phyloP scores from a whole-genome alignment of 1,140 invertebrate species.

The Drosophila ogumai region DNA sequence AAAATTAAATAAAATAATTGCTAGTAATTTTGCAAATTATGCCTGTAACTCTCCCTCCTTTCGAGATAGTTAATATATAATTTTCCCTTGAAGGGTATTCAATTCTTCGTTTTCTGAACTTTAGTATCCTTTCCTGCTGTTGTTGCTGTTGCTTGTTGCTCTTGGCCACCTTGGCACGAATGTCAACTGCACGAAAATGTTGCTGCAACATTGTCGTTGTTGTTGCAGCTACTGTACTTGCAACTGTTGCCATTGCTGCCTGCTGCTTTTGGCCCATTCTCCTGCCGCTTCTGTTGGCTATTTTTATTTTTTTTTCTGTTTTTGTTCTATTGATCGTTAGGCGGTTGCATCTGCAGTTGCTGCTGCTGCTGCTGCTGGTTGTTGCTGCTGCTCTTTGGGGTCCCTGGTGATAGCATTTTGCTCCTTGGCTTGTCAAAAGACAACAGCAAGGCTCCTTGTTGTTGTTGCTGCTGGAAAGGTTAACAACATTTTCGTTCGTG shows the following conservation, averaged over 20 bases:
- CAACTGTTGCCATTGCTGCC: slow-evolving; percentile 48
- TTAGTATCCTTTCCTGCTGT: slow-evolving; percentile 27
- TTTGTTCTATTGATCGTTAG: slow-evolving; percentile 81
- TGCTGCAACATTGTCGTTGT: slow-evolving; percentile 58
- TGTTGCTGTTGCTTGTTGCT: slow-evolving; percentile 42
- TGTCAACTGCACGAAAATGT: slow-evolving; percentile 81
- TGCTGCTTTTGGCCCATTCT: slow-evolving; percentile 57
- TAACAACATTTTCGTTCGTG: slow-evolving; percentile 82
- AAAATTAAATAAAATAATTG: neutral
- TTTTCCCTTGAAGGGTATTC: slow-evolving; percentile 6
- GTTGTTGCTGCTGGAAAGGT: slow-evolving; percentile 64
- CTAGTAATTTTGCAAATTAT: neutral
- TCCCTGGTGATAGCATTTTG: slow-evolving; percentile 80
- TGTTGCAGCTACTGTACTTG: slow-evolving; percentile 42
- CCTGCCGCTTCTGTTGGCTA: slow-evolving; percentile 50
- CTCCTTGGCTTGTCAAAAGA: slow-evolving; percentile 81
- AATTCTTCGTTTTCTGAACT: neutral
- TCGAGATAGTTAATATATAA: neutral
- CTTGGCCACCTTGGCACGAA: slow-evolving; percentile 76
- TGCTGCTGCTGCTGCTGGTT: slow-evolving; percentile 6
- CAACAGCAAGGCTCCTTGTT: slow-evolving; percentile 59
- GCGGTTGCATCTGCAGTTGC: slow-evolving; percentile 58
- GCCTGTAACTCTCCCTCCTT: too few relatives aligned
- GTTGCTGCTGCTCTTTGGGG: slow-evolving; percentile 66
- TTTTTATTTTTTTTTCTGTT: slow-evolving; percentile 17